phyloP scores from a whole-genome alignment of 2,888 invertebrate genomes.

The Sarcophaga carnaria region DNA sequence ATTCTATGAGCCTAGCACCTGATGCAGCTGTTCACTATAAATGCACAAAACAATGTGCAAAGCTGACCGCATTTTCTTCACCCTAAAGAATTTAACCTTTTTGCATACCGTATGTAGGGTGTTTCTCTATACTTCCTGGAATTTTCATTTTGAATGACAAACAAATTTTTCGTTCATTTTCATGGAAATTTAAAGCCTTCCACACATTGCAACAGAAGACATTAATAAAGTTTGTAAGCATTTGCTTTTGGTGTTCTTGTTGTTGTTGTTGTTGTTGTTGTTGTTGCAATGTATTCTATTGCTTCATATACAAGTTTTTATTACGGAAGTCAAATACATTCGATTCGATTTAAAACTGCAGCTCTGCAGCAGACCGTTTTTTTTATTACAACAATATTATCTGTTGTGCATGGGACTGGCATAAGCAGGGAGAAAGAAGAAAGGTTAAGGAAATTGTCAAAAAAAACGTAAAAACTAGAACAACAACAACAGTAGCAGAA shows the following conservation, averaged over 20 bases:
- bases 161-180: background rate
- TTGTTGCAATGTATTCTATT: background rate
- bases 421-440: slow-evolving; percentile 2
- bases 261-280: background rate
- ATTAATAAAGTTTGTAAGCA: slow-evolving; percentile 2
- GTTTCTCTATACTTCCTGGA: no score
- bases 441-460: slow-evolving; percentile 19
- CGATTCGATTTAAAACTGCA: slow-evolving; percentile 62
- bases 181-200: background rate
- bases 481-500: slow-evolving; percentile 28
- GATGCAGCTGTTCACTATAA: no score
- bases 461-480: slow-evolving; percentile 26
- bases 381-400: slow-evolving; percentile 58
- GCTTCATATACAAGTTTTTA: slow-evolving; percentile 51
- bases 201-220: background rate
- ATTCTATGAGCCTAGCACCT: no score
- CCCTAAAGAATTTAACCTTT: no score
- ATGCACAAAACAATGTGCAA: no score
- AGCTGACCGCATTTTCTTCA: no score
- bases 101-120: no score
- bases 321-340: slow-evolving; percentile 64
- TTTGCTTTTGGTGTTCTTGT: background rate
- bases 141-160: no score
- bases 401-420: slow-evolving; percentile 21
- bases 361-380: slow-evolving; percentile 44